Base-by-base conservation (phyloP, 2,888 invertebrate species). In the Tortrix viridana region DNA sequence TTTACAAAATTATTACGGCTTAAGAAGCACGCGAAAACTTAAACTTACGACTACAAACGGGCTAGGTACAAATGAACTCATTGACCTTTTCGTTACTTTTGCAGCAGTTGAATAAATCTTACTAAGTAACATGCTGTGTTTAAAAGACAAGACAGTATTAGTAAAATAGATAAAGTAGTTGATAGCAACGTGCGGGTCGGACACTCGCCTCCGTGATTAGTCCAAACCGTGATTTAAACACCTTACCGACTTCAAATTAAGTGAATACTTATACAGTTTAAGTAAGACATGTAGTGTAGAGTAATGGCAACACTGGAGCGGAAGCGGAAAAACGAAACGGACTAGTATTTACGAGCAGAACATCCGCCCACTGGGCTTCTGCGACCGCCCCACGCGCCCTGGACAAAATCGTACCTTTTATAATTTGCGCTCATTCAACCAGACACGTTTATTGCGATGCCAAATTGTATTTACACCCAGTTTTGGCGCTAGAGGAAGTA, bases 301-400 rank as follows among this genome's bases (percentile, higher is more conserved):
- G 82, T 87, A 87, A 86, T 82, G 79, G 86, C 81, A 83, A 82
- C 82, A 81, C 79, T 79, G 79, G 82, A 74, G 82, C 84, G 89
- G 89, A 89, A 89, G 79, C 87, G 89, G 89, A 86, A 88, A 89
- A 88, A 87, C 89, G 87, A 86, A 89, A 85, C 87, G 86, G 85
- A 83, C 85, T 82, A 83, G 86, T 89, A 91, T 91, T 90, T 91
- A 91, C 89, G 89, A 88, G 80, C 85, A 73, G 79, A 70, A 85
- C 87, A 83, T 89, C 90, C 90, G 89, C 82, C 79, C 80, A 77
- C 80, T 80, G 81, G 76, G 83, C 82, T 81, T 84, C 82, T 84
- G 85, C 86, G 84, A 75, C 78, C 81, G 81, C 79, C 81, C 79
- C 71, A 65, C 71, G 71, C 70, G 44, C 47, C 48, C 20, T 46